Percentiles rank a stretch among this genome's conserved stretches.
Evolutionary conservation across 2,797 vertebrate species (phyloP).

Genomic region (Pygocentrus nattereri): DNA sequence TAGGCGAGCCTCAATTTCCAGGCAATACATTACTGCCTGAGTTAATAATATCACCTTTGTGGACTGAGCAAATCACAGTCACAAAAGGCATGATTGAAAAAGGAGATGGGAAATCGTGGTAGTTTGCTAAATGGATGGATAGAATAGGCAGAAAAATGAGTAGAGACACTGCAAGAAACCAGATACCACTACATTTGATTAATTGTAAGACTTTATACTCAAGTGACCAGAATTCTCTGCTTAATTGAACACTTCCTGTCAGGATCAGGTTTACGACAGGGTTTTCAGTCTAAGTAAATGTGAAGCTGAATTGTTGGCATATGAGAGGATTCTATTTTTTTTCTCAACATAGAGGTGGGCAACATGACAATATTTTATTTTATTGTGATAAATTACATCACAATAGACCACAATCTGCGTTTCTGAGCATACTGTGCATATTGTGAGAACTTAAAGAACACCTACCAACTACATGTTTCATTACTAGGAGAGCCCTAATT

Average conservation of each 20-base stretch:
- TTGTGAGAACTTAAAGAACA: no score
- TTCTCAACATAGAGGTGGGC: no score
- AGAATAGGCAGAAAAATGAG: not conserved
- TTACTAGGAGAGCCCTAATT: no score
- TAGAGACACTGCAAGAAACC: not conserved
- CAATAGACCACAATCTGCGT: no score
- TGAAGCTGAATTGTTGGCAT: not conserved
- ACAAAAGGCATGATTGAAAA: constrained; percentile 4
- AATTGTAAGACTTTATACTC: not conserved
- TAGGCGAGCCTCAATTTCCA: not conserved
- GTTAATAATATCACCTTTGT: constrained; percentile 10
- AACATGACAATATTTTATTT: no score
- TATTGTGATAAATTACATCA: no score
- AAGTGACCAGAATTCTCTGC: not conserved
- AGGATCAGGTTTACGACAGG: not conserved
- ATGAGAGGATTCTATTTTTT: not conserved
- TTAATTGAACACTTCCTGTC: not conserved
- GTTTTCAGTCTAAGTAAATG: not conserved
- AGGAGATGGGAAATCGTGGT: not conserved
- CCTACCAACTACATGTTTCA: no score
- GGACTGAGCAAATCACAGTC: not conserved
- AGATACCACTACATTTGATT: not conserved
- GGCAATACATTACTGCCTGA: not conserved
- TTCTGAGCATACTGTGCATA: no score
- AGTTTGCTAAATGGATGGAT: constrained; percentile 4